phyloP scores from a whole-genome alignment of 2,113 vertebrate genomes.

The Myiozetetes cayanensis region DNA sequence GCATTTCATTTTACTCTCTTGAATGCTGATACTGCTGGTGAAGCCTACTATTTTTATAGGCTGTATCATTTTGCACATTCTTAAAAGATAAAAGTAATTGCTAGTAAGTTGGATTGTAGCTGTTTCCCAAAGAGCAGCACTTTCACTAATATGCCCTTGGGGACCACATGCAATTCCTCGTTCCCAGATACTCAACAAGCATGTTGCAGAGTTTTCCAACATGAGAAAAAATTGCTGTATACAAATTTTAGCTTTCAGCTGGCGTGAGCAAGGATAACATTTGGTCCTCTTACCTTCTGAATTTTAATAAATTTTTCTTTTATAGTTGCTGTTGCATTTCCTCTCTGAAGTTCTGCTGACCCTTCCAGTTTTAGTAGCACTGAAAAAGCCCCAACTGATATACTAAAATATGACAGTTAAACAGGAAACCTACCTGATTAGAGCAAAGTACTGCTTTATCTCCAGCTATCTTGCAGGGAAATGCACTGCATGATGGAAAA shows the following conservation, averaged over 20 bases:
- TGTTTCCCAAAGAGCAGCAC: background rate
- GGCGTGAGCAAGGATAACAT: background rate
- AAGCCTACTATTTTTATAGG: conserved; percentile 10
- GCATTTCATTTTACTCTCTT: background rate
- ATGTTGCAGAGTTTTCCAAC: background rate
- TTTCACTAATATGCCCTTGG: conserved; percentile 22
- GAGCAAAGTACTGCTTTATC: background rate
- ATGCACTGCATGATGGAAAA: background rate
- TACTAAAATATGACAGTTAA: background rate
- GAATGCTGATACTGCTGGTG: background rate
- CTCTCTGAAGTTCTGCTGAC: background rate
- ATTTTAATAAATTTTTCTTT: background rate
- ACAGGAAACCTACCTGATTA: background rate
- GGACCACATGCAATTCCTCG: background rate
- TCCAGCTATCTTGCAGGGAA: background rate
- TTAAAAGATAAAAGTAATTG: conserved; percentile 31
- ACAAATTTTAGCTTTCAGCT: background rate
- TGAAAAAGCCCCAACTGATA: background rate
- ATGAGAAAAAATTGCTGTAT: background rate
- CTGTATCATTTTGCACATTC: conserved; percentile 39
- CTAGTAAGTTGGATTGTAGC: background rate
- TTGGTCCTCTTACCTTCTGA: conserved; percentile 2
- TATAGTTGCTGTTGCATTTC: background rate
- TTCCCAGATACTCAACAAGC: background rate
- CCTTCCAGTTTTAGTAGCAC: background rate